These are phyloP conservation scores for Leuciscus idus DNA, from an alignment of 2,113 vertebrate genomes.

Conservation along the genomic window DNA sequence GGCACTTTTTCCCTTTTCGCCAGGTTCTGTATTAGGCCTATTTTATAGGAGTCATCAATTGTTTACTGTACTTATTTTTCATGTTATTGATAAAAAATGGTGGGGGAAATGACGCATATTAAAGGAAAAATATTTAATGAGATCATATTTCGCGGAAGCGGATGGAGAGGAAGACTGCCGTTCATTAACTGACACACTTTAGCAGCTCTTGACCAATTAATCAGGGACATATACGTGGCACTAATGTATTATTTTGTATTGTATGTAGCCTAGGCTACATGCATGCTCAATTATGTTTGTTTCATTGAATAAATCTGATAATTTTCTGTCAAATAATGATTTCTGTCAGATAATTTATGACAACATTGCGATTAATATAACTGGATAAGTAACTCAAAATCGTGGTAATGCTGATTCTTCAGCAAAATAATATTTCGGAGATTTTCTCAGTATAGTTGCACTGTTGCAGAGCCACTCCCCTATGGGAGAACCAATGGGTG, in stretches of 20 bases:
- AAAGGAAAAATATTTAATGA: neutral
- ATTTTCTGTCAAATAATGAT: neutral
- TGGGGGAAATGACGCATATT: neutral
- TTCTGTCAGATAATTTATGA: too few species aligned
- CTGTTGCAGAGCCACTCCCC: too few species aligned
- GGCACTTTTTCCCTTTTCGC: neutral
- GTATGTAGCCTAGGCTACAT: neutral
- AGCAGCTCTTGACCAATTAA: neutral
- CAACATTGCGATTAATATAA: too few species aligned
- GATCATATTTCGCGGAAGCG: slow-evolving; percentile 16
- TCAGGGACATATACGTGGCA: neutral
- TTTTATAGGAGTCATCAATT: neutral
- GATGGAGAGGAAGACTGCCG: neutral
- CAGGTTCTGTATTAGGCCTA: too few species aligned
- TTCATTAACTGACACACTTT: neutral
- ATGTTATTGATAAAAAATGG: neutral
- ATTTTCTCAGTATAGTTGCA: too few species aligned
- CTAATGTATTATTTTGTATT: neutral
- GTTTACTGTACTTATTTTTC: neutral
- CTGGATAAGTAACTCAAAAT: too few species aligned
- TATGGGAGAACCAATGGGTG: too few species aligned
- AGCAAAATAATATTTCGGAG: too few species aligned
- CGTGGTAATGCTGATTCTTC: too few species aligned
- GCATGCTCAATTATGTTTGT: neutral
- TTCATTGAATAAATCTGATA: neutral